These are phyloP conservation scores for Heterochromis multidens DNA, from an alignment of 2,113 vertebrate genomes.

Conservation along the genomic window DNA sequence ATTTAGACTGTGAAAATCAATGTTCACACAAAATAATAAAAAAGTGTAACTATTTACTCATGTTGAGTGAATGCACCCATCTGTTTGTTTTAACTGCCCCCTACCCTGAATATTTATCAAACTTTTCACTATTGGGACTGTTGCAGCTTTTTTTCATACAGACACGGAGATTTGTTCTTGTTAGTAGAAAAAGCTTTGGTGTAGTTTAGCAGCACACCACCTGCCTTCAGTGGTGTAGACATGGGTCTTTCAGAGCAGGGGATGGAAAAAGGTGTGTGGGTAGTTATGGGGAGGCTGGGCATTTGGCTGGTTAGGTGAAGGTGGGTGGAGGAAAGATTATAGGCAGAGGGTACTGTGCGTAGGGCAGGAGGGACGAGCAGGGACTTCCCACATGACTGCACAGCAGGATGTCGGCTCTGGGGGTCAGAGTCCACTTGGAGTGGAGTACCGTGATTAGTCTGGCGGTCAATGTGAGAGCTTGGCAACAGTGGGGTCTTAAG, in stretches of 20 bases:
- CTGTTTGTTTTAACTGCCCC: not conserved
- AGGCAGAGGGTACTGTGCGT: not conserved
- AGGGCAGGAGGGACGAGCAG: not conserved
- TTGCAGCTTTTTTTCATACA: not conserved
- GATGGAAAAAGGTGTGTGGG: not conserved
- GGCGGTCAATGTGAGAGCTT: constrained; percentile 24
- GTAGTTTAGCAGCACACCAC: constrained; percentile 24
- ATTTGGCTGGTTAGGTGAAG: not conserved
- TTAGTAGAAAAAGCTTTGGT: not conserved
- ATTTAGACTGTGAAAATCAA: not conserved
- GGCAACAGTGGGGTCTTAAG: not conserved
- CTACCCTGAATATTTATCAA: accelerated
- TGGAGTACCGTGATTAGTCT: constrained; percentile 18
- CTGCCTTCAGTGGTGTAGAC: constrained; percentile 51
- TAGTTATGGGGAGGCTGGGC: not conserved
- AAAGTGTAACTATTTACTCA: not conserved
- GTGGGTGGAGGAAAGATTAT: not conserved
- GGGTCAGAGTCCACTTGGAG: constrained; percentile 5
- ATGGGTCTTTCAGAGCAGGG: constrained; percentile 13
- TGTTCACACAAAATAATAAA: not conserved
- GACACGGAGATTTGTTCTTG: not conserved
- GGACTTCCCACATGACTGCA: constrained; percentile 23
- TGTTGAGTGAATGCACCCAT: not conserved
- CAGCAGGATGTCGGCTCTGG: not conserved
- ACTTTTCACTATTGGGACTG: not conserved